Conservation (phyloP, 2,113 vertebrate genomes). For the Aspidoscelis tigris region DNA sequence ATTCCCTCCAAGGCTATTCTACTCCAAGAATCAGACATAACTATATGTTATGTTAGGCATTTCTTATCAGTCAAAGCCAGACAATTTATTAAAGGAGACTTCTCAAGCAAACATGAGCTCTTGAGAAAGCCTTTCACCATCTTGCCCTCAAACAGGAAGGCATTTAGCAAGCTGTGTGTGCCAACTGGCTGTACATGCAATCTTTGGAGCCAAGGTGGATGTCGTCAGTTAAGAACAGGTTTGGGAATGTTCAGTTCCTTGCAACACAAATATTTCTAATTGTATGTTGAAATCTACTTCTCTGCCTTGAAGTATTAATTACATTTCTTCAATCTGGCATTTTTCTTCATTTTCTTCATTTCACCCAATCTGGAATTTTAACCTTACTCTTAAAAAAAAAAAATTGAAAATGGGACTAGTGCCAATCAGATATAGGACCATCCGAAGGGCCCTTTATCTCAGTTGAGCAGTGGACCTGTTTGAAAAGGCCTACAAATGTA, state of each 20-base stretch:
- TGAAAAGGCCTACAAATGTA: too few species aligned
- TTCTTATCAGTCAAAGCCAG: conserved; percentile 57
- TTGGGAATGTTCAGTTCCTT: conserved; percentile 31
- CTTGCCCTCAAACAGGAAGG: conserved; percentile 66
- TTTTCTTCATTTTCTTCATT: neutral
- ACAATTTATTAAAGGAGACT: conserved; percentile 44
- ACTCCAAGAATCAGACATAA: neutral
- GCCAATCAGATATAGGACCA: too few species aligned
- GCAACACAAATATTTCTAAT: conserved; percentile 12
- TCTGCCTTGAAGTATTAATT: conserved; percentile 3
- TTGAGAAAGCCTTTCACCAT: conserved; percentile 72
- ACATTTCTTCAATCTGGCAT: conserved; percentile 5
- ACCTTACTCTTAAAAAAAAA: neutral
- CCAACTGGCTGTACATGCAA: conserved; percentile 39
- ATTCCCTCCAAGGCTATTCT: conserved; percentile 39
- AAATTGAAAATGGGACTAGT: too few species aligned
- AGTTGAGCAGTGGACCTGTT: too few species aligned
- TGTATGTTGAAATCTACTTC: conserved; percentile 27
- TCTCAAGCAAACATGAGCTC: conserved; percentile 18
- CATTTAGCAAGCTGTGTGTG: conserved; percentile 69
- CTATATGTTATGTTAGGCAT: conserved; percentile 8
- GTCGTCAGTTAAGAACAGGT: conserved; percentile 36
- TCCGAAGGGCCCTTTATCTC: too few species aligned
- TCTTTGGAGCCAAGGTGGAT: conserved; percentile 22
- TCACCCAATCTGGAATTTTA: neutral